Base-by-base conservation (phyloP, 2,113 vertebrate genomes). In the Phaethon lepturus region DNA sequence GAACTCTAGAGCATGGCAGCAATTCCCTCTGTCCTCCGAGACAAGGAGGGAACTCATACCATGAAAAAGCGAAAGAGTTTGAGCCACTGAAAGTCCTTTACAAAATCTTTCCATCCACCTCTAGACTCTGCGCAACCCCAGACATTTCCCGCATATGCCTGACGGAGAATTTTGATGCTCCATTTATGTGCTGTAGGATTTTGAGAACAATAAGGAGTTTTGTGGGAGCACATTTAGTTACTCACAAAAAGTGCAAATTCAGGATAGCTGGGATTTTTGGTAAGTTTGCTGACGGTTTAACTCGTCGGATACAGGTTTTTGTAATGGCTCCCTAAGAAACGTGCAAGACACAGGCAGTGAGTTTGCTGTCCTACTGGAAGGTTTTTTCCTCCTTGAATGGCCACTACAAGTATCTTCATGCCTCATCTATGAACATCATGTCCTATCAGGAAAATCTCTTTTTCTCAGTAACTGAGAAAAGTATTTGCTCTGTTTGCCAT, bases 361-460 rank as follows among this genome's bases (percentile, higher is more conserved):
- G 19, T 77, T 86, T 62, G 42, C 28, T 88, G 7, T 92, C 22
- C 24, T 56, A 42, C 5, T 24, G 50, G 52, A 72, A 33, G 1
- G 9, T 9, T 0, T 3, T 29, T 17, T 9, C 7, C 13, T 83
- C 23, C 66, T 45, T 50, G 56, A 53, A 72, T 53, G 35, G 9
- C 49, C 56, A 53, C 29, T 31, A 86, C 24, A 84, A 72, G 68
- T 81, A 52, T 91, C 68, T 49, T 86, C 11, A 9, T 91, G 68
- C 13, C 47, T 90, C 29, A 63, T 93, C 78, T 84, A 9, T 78
- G 68, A 95, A n/a, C 16, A 75, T 42, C 47, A 35, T 55, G 18
- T 59, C 49, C 29, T 89, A 95, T 78, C 69, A 74, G 49, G 26
- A 84, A 88, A 84, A 95, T 56, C 47, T 94, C 31, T 92, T 93